Conservation (phyloP, 2,888 invertebrate genomes). For the Flexamia atlantica region DNA sequence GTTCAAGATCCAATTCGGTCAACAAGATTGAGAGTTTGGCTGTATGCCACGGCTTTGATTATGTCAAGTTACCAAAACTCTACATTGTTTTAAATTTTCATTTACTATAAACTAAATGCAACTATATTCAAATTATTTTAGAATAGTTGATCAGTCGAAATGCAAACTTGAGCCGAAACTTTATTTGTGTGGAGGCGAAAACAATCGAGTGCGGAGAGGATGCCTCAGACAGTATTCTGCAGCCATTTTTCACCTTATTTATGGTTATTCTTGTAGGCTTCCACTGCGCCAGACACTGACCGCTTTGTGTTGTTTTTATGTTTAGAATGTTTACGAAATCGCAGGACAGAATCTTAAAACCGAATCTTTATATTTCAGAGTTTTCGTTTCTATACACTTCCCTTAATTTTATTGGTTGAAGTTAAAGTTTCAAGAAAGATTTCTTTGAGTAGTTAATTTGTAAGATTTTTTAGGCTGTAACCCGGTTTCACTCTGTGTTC, state of each 20-base stretch:
- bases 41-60: constrained; percentile 14
- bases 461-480: too few species aligned
- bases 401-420: too few species aligned
- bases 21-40: constrained; percentile 7
- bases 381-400: too few species aligned
- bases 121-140: too few species aligned
- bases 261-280: constrained; percentile 13
- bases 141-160: too few species aligned
- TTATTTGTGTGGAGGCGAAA: neutral
- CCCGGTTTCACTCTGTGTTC: too few species aligned
- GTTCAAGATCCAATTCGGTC: constrained; percentile 16
- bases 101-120: too few species aligned
- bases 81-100: neutral
- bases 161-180: too few species aligned
- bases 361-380: too few species aligned
- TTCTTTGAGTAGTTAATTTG: too few species aligned
- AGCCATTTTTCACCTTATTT: constrained; percentile 8
- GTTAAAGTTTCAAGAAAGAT: too few species aligned
- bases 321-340: neutral
- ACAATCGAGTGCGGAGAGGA: neutral
- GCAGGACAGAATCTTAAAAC: too few species aligned
- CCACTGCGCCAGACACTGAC: constrained; percentile 8
- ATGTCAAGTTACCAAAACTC: neutral
- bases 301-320: neutral
- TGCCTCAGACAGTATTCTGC: constrained; percentile 3